Evolutionary conservation across 2,113 vertebrate species (phyloP), one percentile per base, ranked within the genome.

Genomic region (Sterrhoptilus dennistouni): DNA sequence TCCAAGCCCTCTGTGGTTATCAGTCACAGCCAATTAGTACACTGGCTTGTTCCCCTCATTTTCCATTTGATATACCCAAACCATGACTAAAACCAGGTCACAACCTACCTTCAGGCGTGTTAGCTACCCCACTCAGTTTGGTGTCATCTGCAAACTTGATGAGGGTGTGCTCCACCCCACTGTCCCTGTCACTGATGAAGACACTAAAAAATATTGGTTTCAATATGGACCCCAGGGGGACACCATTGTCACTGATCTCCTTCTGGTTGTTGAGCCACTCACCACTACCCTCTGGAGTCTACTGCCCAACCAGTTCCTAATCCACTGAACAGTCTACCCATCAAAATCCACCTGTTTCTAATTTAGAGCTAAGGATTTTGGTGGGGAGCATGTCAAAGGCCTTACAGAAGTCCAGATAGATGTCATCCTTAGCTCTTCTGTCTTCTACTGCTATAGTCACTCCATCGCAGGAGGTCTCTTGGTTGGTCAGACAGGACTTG

Each of bases 71-170:
- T 52, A 18, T 23, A 47, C 44, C 5, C 44, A 70, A 64, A 40
- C 5, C 6, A 18, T 28, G 11, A 4, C 52, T 27, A 53, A 76
- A 76, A 42, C 6, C 20, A 61, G 40, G 31, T 53, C 47, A 47
- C 29, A 76, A 35, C 29, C n/a, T 22, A 24, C 23, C 22, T 45
- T 72, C 35, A n/a, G 21, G 11, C 0, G 0, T 23, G 28, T 49
- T 17, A 60, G 10, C 19, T 27, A 11, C 15, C 35, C 21, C 29
- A 12, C 9, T 52, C 35, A 25, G 8, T 14, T n/a, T 15, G 7
- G 9, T 44, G 8, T 23, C 21, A 6, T 20, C 44, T 44, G 35
- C 25, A 60, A 50, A 78, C 18, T 13, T 44, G 7, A 12, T n/a
- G 23, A 47, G 8, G 5, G 2, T 42, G 19, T 29, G 29, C 7